phyloP scores from a whole-genome alignment of 1,140 invertebrate genomes.

The Ceratoteleas bidentatus region DNA sequence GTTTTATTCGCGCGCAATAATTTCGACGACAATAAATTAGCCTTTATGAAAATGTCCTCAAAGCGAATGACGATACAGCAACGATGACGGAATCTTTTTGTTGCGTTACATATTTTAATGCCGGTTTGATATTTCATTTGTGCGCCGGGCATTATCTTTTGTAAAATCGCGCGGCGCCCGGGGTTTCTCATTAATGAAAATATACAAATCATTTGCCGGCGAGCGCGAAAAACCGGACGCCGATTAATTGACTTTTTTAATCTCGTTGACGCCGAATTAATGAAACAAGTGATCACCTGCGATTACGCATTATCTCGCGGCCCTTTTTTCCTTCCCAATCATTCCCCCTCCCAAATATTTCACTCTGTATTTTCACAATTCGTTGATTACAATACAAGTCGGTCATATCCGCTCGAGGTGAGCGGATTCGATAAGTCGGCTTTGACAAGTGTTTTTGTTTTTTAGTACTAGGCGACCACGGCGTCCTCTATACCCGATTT shows the following conservation, averaged over 20 bases:
- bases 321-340: no score
- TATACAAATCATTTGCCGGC: conserved; percentile 53
- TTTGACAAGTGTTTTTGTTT: no score
- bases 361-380: no score
- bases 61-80: conserved; percentile 38
- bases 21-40: conserved; percentile 50
- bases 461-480: no score
- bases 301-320: conserved; percentile 29
- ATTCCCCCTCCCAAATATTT: no score
- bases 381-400: no score
- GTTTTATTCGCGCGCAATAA: conserved; percentile 30
- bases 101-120: conserved; percentile 58
- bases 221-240: conserved; percentile 35
- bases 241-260: conserved; percentile 47
- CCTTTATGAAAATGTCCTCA: conserved; percentile 50
- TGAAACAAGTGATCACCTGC: conserved; percentile 17
- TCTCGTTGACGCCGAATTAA: conserved; percentile 20
- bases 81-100: conserved; percentile 59
- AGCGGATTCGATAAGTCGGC: no score
- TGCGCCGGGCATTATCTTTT: conserved; percentile 40
- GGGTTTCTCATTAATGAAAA: conserved; percentile 61
- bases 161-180: conserved; percentile 42
- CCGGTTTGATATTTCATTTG: conserved; percentile 59
- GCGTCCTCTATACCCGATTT: no score
- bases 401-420: no score